Evolutionary conservation across 2,888 invertebrate species (phyloP), one percentile per base, ranked within the genome.

Genomic region (Drosophila picticornis): DNA sequence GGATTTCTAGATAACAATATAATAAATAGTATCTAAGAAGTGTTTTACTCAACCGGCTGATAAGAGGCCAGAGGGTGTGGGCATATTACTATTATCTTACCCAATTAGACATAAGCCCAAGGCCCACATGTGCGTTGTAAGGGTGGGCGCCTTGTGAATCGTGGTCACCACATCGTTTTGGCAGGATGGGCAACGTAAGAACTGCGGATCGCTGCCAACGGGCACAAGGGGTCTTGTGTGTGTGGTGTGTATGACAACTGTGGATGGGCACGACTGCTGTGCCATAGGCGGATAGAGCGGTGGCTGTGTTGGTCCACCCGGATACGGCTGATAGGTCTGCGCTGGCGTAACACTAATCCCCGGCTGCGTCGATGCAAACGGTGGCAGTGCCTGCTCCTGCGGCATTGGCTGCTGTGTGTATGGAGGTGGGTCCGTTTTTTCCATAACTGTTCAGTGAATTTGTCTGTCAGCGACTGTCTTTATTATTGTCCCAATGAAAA

Each of bases 161-260:
- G 50, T 60, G 36, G 78, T 78, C 4, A 78, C 25, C n/a, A 78
- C 81, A 38, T 81, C 78, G n/a, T 48, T 50, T 0, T 66, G 67
- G 51, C 78, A 78, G 22, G 56, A 31, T 1, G 78, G 81, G 43
- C 78, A 78, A 11, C 73, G 78, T 4, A 78, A 36, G 2, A 77
- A 62, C 1, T 78, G 68, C 0, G 81, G 78, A 40, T 77, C 81
- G 10, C 27, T 31, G 48, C 78, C 78, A 4, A 78, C 73, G 5
- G 78, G 67, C 9, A 67, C 43, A 0, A n/a, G 32, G 4, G 32
- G 38, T 10, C 31, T 40, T 2, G 51, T 9, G 0, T 34, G 16
- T 34, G 34, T 34, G 13, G 81, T 27, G 22, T 80, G 72, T 10
- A 77, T 64, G 10, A 77, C 6, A 25, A 80, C 71, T 0, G 57